Conservation (phyloP, 1,140 invertebrate genomes). For the Phthorimaea operculella region DNA sequence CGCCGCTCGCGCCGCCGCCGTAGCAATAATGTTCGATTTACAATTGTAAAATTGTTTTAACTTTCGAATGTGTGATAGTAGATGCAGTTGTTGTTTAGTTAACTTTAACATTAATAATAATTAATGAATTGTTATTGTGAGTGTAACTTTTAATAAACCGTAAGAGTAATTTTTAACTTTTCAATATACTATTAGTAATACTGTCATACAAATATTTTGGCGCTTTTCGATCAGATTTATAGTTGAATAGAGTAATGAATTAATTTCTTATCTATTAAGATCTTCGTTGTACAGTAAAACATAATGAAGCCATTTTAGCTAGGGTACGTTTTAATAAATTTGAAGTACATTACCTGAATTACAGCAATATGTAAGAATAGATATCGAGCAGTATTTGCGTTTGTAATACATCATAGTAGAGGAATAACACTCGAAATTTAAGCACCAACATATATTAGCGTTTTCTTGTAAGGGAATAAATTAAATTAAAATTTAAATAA, state of each 20-base stretch:
- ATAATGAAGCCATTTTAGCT: constrained; percentile 63
- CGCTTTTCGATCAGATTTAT: constrained; percentile 48
- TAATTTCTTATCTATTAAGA: constrained; percentile 50
- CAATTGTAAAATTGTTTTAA: constrained; percentile 69
- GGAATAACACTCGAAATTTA: constrained; percentile 41
- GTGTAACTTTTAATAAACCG: constrained; percentile 62
- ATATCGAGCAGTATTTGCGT: constrained; percentile 43
- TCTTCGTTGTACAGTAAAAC: constrained; percentile 61
- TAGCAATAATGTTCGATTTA: constrained; percentile 68
- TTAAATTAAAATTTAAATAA: constrained; percentile 29
- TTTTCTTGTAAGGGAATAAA: constrained; percentile 41
- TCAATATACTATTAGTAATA: constrained; percentile 39
- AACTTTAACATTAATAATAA: constrained; percentile 56
- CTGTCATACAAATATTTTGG: constrained; percentile 34
- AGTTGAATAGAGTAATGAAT: constrained; percentile 33
- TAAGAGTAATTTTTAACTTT: constrained; percentile 44
- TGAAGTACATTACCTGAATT: constrained; percentile 36
- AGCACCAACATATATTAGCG: constrained; percentile 55
- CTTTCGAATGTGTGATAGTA: constrained; percentile 70
- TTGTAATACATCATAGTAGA: constrained; percentile 40
- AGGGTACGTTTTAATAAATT: constrained; percentile 64
- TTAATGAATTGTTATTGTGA: constrained; percentile 63
- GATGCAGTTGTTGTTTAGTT: constrained; percentile 69
- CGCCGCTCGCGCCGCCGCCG: constrained; percentile 37
- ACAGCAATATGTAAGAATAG: constrained; percentile 48